Base-by-base conservation (phyloP, 2,888 invertebrate genomes). In the Caenorhabditis virilis region DNA sequence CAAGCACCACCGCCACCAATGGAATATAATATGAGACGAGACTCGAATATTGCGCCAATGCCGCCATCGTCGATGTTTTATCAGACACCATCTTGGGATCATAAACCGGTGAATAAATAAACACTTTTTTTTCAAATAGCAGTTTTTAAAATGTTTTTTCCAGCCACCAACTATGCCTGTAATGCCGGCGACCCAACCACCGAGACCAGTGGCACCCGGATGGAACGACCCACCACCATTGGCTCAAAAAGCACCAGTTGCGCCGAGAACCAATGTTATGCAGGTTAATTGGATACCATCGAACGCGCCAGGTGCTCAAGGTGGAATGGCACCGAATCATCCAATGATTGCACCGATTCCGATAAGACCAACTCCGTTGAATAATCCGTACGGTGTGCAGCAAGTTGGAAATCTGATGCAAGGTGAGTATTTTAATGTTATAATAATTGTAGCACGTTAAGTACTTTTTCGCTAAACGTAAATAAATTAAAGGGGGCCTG, bases 201-300 rank as follows among this genome's bases (percentile, higher is more conserved):
- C 47, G 2, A 36, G 38, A 16, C 62, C 57, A 35, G 46, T 53
- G 2, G 49, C 58, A 6, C 50, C 63, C 3, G 63, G 63, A 22
- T 63, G 63, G 63, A 63, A 63, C 41, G 63, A 63, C 36, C 63
- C 63, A 6, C 63, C 63, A 20, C 53, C 53, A 20, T 50, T 63
- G 57, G 41, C 46, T 7, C n/a, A 25, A 9, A 50, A 45, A 25
- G 35, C 23, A 5, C 2, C 35, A 15, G 35, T 27, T 1, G 26
- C 27, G 3, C 18, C 47, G n/a, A 27, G 26, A 15, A 55, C 45
- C 2, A 54, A 54, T 35, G 62, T 62, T 16, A 62, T 62, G 62
- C 46, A 62, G 13, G 33, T 62, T 6, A 51, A 47, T 39, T 56
- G 62, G 62, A 62, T 56, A 36, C 55, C 56, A n/a, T 11, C 52